Base-by-base conservation (phyloP, 2,113 vertebrate genomes). In the Varanus salvator region DNA sequence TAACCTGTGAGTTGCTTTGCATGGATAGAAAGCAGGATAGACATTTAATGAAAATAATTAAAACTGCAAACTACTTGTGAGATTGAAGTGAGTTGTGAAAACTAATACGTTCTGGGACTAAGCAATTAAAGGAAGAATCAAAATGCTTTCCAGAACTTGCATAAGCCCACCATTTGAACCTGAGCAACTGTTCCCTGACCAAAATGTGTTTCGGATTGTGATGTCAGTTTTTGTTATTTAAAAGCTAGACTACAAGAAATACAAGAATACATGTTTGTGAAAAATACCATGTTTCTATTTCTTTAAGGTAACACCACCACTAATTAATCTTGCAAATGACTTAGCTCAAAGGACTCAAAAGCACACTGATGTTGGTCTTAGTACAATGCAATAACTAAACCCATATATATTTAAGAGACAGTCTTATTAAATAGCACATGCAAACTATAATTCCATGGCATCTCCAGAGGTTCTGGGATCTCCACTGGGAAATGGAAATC, bases 401-500 rank as follows among this genome's bases (percentile, higher is more conserved):
- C 44, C 75, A 68, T 87, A 50, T 19, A 14, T 19, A 52, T 87
- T 80, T 87, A 64, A 87, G 11, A 87, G 86, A 87, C 44, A 80
- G 48, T 31, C 80, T 87, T 80, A 87, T 87, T 69, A 87, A 87
- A 85, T 52, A 85, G 86, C 76, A 69, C 64, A 80, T 34, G 48
- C 76, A 38, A 78, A 80, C 76, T 69, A 71, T 52, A 69, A 87
- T 87, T 87, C 76, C 69, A 44, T 27, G 38, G 64, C 76, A 87
- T 87, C 86, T 87, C 86, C 76, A 87, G 86, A 87, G 76, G 29
- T 87, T 80, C 44, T 69, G 21, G 86, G 31, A 87, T 44, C 29
- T 90, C 75, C 50, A 90, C 19, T 78, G 83, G 83, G 88, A 90
- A 90, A 90, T 85, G 83, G 75, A 78, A 90, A 85, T 78, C 50